Evolutionary conservation across 2,797 vertebrate genomes (phyloP), one percentile per base, ranked within the genome.

Genomic region (Semaprochilodus insignis): DNA sequence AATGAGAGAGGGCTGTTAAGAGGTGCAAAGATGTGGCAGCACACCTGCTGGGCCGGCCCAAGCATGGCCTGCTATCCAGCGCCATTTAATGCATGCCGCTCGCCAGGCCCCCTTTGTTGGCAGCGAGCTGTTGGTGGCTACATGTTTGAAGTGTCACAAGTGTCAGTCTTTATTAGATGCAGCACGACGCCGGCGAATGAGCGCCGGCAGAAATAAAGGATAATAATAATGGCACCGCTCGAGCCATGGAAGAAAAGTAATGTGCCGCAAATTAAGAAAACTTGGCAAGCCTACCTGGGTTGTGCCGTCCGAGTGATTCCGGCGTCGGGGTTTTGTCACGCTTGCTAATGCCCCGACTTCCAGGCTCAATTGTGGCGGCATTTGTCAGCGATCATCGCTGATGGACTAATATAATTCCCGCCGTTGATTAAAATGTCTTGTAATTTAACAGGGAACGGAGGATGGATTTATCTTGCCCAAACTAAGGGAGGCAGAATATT

Each of bases 1-100:
- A 96, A 97, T 96, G 95, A 96, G 95, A 92, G 89, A 77, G 94
- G 94, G 95, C 94, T 95, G 93, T 96, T 97, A 96, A 93, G 95
- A 96, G 94, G 95, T 94, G 95, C 92, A 94, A 93, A 96, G 95
- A 96, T 95, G 95, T 95, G 94, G 86, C 62, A 93, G 95, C 95
- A 96, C 96, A 98, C 97, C 97, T 97, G 97, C 97, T 97, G 96
- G 93, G 97, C 92, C 87, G 93, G 95, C 94, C 95, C 83, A 88
- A 94, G 95, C 87, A 93, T 95, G 93, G 94, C 95, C 94, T 92
- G 95, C 93, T 94, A 95, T 93, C 92, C 91, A 90, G 90, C 90
- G 90, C 93, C 94, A 94, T 92, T 93, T 67, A 95, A 95, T 94
- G 95, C 92, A 90, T 95, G 94, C 94, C 94, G 93, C 69, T 85